These are phyloP conservation scores for Panonychus citri DNA, from an alignment of 1,140 invertebrate genomes.

Conservation along the genomic window DNA sequence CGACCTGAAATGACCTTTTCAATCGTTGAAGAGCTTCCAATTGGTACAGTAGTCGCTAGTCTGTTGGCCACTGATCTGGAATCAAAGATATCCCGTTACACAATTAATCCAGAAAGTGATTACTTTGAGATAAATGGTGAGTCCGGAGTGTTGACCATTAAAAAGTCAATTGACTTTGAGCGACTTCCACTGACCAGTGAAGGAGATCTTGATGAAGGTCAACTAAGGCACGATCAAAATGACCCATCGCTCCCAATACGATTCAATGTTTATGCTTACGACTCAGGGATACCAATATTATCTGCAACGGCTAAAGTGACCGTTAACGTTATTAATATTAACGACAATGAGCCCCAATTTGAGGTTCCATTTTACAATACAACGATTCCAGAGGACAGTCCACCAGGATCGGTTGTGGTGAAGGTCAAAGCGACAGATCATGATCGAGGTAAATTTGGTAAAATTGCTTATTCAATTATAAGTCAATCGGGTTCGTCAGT, in stretches of 20 bases:
- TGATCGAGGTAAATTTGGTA: conserved; percentile 42
- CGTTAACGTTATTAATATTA: conserved; percentile 44
- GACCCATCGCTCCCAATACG: conserved; percentile 26
- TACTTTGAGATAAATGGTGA: conserved; percentile 50
- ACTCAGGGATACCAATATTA: conserved; percentile 55
- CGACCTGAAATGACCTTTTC: conserved; percentile 36
- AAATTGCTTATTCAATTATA: conserved; percentile 2
- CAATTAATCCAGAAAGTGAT: conserved; percentile 39
- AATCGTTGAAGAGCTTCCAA: conserved; percentile 56
- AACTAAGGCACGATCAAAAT: neutral
- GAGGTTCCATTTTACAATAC: conserved; percentile 88
- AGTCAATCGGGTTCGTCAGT: neutral
- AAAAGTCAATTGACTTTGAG: conserved; percentile 47
- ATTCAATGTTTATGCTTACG: conserved; percentile 53
- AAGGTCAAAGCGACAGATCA: conserved; percentile 84
- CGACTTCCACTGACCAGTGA: conserved; percentile 18
- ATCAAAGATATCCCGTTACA: conserved; percentile 50
- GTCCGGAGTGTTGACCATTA: conserved; percentile 33
- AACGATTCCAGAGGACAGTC: conserved; percentile 62
- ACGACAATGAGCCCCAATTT: conserved; percentile 84
- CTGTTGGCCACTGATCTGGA: conserved; percentile 57
- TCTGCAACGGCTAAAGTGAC: conserved; percentile 44
- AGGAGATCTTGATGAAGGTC: neutral
- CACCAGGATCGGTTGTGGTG: conserved; percentile 65
- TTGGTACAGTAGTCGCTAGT: conserved; percentile 49